Base-by-base conservation (phyloP, 1,140 invertebrate species). In the Lordiphosa clarofinis region DNA sequence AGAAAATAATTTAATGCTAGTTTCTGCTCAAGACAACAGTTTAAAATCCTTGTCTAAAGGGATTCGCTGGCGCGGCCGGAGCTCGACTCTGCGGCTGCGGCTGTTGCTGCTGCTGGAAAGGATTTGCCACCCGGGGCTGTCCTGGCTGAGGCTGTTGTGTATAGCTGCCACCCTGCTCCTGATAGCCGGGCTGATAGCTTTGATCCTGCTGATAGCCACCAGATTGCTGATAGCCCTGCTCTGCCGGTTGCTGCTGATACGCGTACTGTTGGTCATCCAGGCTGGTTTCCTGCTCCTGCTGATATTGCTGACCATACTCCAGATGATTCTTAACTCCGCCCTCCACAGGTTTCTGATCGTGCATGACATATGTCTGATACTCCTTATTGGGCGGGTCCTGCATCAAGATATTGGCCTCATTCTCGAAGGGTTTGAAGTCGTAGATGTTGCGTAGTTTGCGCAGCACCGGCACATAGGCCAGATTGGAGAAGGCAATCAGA, bases 391-490 rank as follows among this genome's bases (percentile, higher is more conserved):
- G 96, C 35, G 96, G 96, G 89, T 97, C 95, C 33, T 95, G 93
- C 94, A 97, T 96, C 2, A 97, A 91, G n/a, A 97, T 94, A 67
- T 97, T 96, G 0, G 95, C 95, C 88, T 96, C 95, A 61, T 96
- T 95, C 88, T 97, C 95, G 87, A 99, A 97, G 2, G 96, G 96
- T 82, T 99, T 98, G 88, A 99, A 99, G 82, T 98, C 95, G 86
- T 99, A 99, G 62, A 99, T 97, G 73, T 98, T 94, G 40, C 94
- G 92, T 4, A 99, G 91, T 64, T 97, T 94, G 66, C 94, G 93
- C 2, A 99, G 89, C 1, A 97, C 93, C 0, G 99, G 99, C 0
- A 96, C 96, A 89, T 99, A 99, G 0, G 95, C 87, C 0, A 99
- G 89, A 90, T 99, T 99, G 36, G 94, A 95, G 75, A 99, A 92